Conservation (phyloP, 2,113 vertebrate genomes). For the Pseudopipra pipra region DNA sequence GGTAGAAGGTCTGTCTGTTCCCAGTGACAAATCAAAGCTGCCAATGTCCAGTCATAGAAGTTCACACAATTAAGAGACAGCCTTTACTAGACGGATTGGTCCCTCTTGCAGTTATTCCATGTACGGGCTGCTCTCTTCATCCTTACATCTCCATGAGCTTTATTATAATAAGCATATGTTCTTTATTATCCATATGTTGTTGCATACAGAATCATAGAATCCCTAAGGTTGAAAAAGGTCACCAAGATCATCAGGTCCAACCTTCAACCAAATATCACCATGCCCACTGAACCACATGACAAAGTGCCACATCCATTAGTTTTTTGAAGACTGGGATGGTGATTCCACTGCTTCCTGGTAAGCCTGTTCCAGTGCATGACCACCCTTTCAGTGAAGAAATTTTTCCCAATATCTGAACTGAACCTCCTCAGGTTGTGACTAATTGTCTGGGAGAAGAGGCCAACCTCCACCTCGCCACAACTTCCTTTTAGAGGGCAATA, state of each 20-base stretch:
- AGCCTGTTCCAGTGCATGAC: not conserved
- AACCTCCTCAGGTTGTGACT: not conserved
- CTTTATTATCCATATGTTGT: not conserved
- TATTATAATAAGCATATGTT: not conserved
- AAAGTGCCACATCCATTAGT: not conserved
- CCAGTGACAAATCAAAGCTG: not conserved
- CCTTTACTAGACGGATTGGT: not conserved
- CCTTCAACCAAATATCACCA: not conserved
- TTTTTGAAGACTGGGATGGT: not conserved
- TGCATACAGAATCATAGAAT: not conserved
- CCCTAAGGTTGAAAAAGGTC: not conserved
- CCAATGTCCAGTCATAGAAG: accelerated
- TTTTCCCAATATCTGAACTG: not conserved
- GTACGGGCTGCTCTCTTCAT: not conserved
- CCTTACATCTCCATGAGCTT: not conserved
- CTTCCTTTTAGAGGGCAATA: not conserved
- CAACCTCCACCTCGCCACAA: not conserved
- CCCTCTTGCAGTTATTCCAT: not conserved
- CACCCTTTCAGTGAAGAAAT: not conserved
- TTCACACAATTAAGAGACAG: not conserved
- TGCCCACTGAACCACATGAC: not conserved
- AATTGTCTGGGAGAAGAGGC: not conserved
- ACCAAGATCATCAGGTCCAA: not conserved
- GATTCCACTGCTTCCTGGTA: not conserved
- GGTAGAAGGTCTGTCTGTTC: not conserved